Evolutionary conservation across 2,888 invertebrate species (phyloP).

Genomic region (Cinara cedri): DNA sequence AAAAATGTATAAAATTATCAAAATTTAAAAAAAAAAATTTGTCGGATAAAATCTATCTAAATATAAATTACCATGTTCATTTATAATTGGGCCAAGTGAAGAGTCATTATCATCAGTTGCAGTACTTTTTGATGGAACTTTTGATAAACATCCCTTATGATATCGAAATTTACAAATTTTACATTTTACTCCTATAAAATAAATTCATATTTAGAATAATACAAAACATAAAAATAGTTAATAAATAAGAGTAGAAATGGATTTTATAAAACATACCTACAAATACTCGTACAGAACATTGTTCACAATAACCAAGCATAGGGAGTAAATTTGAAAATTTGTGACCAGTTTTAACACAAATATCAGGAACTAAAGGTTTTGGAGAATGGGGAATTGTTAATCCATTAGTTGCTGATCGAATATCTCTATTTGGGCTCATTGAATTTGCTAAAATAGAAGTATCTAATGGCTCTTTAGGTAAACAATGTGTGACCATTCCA

Average conservation of each 20-base stretch:
- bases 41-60: not conserved
- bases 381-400: conserved; percentile 42
- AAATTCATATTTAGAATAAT: conserved; percentile 1
- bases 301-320: conserved; percentile 53
- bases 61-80: conserved; percentile 19
- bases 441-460: conserved; percentile 25
- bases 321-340: conserved; percentile 54
- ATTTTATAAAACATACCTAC: conserved; percentile 36
- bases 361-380: conserved; percentile 54
- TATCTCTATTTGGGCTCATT: conserved; percentile 46
- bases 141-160: conserved; percentile 85
- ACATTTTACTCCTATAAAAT: conserved; percentile 76
- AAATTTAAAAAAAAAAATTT: not conserved
- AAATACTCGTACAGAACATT: conserved; percentile 48
- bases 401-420: conserved; percentile 36
- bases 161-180: conserved; percentile 94
- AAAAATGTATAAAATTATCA: not conserved
- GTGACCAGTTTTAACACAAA: conserved; percentile 53
- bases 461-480: conserved; percentile 21
- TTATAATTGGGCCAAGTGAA: not conserved
- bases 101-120: conserved; percentile 32
- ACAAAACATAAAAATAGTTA: not conserved
- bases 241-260: not conserved
- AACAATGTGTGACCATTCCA: conserved; percentile 33
- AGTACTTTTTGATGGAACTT: conserved; percentile 72